Percentiles rank a stretch among this genome's conserved stretches.
Evolutionary conservation across 2,797 vertebrate species (phyloP).

Genomic region (Micropoecilia bifurca): DNA sequence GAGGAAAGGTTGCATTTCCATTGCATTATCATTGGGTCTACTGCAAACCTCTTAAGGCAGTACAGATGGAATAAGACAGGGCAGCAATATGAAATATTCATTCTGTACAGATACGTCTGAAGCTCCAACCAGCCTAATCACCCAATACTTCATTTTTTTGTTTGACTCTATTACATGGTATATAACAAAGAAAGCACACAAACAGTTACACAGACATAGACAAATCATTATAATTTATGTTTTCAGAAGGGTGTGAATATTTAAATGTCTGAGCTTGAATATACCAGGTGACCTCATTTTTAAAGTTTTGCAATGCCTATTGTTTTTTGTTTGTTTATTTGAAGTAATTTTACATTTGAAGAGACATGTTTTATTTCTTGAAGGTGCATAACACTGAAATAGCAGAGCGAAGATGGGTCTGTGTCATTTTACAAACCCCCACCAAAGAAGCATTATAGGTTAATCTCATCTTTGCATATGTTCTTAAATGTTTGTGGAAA

Average conservation of each 20-base stretch:
- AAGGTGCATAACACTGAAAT: constrained; percentile 43
- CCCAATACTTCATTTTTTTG: constrained; percentile 38
- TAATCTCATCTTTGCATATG: neutral
- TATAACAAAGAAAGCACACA: constrained; percentile 29
- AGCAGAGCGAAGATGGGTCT: neutral
- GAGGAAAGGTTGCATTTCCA: constrained; percentile 18
- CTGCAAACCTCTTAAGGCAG: constrained; percentile 23
- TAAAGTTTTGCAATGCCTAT: constrained; percentile 5
- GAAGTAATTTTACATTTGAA: constrained; percentile 12
- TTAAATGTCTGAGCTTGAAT: constrained; percentile 29
- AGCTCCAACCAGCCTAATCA: constrained; percentile 51
- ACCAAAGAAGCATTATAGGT: neutral
- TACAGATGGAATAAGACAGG: constrained; percentile 23
- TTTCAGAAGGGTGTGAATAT: constrained; percentile 35
- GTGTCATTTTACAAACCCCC: constrained; percentile 20
- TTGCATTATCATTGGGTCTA: neutral
- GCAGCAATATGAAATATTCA: constrained; percentile 46
- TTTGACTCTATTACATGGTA: constrained; percentile 21
- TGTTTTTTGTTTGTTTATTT: constrained; percentile 30
- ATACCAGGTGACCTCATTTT: constrained; percentile 13
- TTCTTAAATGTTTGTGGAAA: constrained; percentile 15
- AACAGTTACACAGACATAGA: constrained; percentile 7
- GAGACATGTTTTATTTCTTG: constrained; percentile 17
- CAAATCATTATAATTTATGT: constrained; percentile 3
- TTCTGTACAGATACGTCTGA: constrained; percentile 31